Conservation (phyloP, 2,888 invertebrate species). For the Ophion ellenae region DNA sequence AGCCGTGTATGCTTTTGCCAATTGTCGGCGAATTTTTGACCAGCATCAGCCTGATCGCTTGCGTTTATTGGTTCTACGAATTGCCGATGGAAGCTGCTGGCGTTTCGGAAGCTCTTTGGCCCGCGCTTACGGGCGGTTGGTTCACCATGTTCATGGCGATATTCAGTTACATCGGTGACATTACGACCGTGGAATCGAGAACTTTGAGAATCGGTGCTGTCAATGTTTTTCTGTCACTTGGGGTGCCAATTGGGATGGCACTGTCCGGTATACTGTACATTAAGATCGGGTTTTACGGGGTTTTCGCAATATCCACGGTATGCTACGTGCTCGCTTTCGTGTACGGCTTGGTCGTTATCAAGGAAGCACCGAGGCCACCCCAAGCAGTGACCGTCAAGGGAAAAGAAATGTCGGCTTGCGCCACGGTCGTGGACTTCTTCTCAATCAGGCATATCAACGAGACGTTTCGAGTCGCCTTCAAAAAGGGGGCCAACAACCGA, state of each 20-base stretch:
- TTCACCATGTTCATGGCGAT: constrained; percentile 96
- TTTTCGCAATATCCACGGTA: constrained; percentile 90
- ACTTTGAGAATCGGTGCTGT: constrained; percentile 94
- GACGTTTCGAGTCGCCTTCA: constrained; percentile 92
- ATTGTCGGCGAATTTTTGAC: constrained; percentile 92
- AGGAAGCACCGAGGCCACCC: constrained; percentile 86
- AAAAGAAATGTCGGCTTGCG: constrained; percentile 83
- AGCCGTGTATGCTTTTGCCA: constrained; percentile 93
- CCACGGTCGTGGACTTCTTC: constrained; percentile 89
- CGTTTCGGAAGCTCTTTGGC: constrained; percentile 92
- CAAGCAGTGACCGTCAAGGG: constrained; percentile 81
- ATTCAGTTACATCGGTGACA: constrained; percentile 95
- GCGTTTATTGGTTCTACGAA: constrained; percentile 92
- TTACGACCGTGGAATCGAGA: constrained; percentile 92
- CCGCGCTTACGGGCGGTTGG: constrained; percentile 93
- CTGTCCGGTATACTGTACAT: constrained; percentile 92
- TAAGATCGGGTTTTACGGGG: constrained; percentile 92
- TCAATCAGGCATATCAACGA: constrained; percentile 91
- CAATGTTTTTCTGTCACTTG: constrained; percentile 94
- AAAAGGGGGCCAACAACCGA: constrained; percentile 90
- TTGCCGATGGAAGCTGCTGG: constrained; percentile 93
- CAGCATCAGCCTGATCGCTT: constrained; percentile 90
- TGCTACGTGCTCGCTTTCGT: constrained; percentile 90
- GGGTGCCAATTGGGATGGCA: constrained; percentile 95
- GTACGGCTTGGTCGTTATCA: constrained; percentile 90